Base-by-base conservation (phyloP, 2,797 vertebrate species). In the Alouatta caraya region DNA sequence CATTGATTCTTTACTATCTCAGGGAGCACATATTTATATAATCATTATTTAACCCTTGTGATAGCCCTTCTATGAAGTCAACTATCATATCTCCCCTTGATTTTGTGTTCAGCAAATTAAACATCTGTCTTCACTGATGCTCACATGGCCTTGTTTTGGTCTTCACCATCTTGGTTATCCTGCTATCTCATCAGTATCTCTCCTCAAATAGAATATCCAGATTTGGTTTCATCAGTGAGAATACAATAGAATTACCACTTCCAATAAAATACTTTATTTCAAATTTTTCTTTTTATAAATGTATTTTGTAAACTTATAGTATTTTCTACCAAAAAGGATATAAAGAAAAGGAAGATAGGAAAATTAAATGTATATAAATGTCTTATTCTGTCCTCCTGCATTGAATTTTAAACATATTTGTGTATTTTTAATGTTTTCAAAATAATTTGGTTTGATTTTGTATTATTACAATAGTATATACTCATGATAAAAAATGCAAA, bases 291-390 rank as follows among this genome's bases (percentile, higher is more conserved):
- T 93, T 96, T 59, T 44, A 52, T 89, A 94, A 88, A 76, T 76
- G 42, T 81, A 83, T 92, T 97, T 93, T 89, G 46, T 89, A 93
- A 75, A 78, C 55, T 37, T 86, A 80, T 0, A 67, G 4, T 73
- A 4, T 61, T 46, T 92, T 89, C 46, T 92, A 90, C 10, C 30
- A 42, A 93, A 86, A 90, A 75, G 9, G 7, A 73, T 48, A 28
- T 61, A 22, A 88, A 21, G n/a, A n/a, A 72, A 46, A 78, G 21
- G 30, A n/a, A 92, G 44, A 86, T 17, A 89, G 73, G 59, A 94
- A 96, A 92, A 82, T 93, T 21, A 82, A 95, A 86, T 73, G 44
- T n/a, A 76, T 50, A 55, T 76, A 82, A 94, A 78, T 88, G 19
- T 80, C 52, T 94, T 73, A 76, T 83, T 87, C 14, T 81, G 14